Evolutionary conservation across 2,888 invertebrate species (phyloP), one percentile per base, ranked within the genome.

Genomic region (Ectemnius lituratus): DNA sequence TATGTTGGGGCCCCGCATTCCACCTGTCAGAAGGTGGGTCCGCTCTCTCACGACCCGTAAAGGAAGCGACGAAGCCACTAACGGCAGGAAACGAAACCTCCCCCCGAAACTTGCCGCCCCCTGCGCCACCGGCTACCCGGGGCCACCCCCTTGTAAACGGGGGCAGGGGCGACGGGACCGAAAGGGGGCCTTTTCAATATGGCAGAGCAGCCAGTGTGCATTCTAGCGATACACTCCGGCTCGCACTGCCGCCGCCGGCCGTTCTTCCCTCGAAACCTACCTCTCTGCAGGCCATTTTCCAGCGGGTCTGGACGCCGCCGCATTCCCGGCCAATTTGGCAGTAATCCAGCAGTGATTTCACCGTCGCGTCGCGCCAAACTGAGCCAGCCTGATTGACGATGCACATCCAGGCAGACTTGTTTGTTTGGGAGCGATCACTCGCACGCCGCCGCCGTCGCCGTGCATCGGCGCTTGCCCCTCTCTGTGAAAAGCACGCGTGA

Each of bases 21-120:
- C 87, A 88, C 87, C 87, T 88, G 87, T 86, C 86, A 84, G 82
- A 84, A 86, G 84, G 82, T 82, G 74, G 76, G 74, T 70, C 67
- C 74, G 70, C 78, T 67, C 75, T 75, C 68, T 70, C 79, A 63
- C 79, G 67, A 49, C 52, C 58, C 63, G 71, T 67, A 68, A 70
- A 73, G 65, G 69, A 74, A 76, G 62, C 62, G 56, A 65, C 27
- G 64, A 67, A 70, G 52, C 67, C 69, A 63, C 70, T 65, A 71
- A 73, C 67, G 56, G 57, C 69, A 58, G 58, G 59, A 65, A 78
- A 62, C 68, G 65, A 23, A 62, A 60, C 66, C 56, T 57, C 59
- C 60, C 56, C 27, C 46, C 28, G 70, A 69, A 72, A 67, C 16
- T 59, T 23, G 52, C 58, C 37, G 37, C 37, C 37, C 37, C 37